A percentile compares a stretch with the other conserved stretches of the same genome.
phyloP scores from a whole-genome alignment of 2,888 invertebrate species.

The Gari tellinella region DNA sequence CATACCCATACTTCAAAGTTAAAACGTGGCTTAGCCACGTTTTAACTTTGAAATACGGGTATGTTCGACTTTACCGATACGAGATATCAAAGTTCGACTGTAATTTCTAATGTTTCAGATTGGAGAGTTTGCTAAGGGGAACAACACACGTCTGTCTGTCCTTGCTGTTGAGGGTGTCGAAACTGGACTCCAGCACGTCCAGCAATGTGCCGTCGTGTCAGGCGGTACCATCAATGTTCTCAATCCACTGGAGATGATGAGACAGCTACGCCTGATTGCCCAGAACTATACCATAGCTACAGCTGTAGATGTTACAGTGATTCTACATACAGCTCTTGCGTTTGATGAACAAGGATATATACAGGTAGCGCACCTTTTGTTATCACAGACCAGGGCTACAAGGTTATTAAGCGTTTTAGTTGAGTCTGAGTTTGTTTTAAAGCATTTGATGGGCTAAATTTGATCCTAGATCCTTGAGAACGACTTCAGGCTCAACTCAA shows the following conservation, averaged over 20 bases:
- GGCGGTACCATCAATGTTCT: slow-evolving; percentile 77
- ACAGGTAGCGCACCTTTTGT: slow-evolving; percentile 66
- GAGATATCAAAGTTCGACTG: too few relatives aligned
- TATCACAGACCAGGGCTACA: too few relatives aligned
- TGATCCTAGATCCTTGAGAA: too few relatives aligned
- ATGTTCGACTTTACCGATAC: too few relatives aligned
- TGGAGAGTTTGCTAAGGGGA: slow-evolving; percentile 74
- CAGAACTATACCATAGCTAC: slow-evolving; percentile 80
- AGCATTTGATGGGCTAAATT: too few relatives aligned
- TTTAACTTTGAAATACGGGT: too few relatives aligned
- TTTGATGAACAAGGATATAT: slow-evolving; percentile 72
- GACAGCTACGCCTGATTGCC: slow-evolving; percentile 77
- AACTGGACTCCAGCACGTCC: slow-evolving; percentile 68
- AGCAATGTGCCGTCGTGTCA: slow-evolving; percentile 70
- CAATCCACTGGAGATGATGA: slow-evolving; percentile 77
- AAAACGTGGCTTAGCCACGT: too few relatives aligned
- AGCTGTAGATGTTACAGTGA: slow-evolving; percentile 72
- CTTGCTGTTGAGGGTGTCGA: slow-evolving; percentile 76
- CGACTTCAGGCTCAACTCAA: too few relatives aligned
- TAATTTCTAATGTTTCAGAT: slow-evolving; percentile 65
- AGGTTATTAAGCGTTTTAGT: too few relatives aligned
- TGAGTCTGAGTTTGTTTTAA: too few relatives aligned
- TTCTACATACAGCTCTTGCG: slow-evolving; percentile 74
- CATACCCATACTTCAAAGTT: too few relatives aligned
- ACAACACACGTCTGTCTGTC: slow-evolving; percentile 75